phyloP scores from a whole-genome alignment of 2,888 invertebrate species.

The Hypselothyrea guttata region DNA sequence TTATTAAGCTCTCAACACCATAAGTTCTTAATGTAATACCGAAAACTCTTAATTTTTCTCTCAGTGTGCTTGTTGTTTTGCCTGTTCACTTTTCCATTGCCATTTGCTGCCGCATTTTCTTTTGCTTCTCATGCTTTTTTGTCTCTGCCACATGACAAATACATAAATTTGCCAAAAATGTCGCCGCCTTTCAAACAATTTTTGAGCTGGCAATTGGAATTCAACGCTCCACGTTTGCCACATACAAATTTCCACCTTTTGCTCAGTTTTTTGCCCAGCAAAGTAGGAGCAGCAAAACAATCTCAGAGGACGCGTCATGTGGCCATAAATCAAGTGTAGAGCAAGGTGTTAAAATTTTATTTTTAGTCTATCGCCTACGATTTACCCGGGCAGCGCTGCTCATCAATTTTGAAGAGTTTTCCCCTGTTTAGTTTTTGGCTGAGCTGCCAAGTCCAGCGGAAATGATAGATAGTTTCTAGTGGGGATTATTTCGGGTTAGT shows the following conservation, averaged over 20 bases:
- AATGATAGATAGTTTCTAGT: neutral
- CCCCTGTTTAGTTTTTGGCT: constrained; percentile 32
- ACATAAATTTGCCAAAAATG: constrained; percentile 80
- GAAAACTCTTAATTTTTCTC: too few relatives aligned
- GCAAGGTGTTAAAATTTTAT: constrained; percentile 35
- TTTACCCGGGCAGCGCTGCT: constrained; percentile 16
- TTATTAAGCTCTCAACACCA: too few relatives aligned
- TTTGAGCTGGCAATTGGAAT: constrained; percentile 74
- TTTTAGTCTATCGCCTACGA: constrained; percentile 18
- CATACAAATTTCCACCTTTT: constrained; percentile 20
- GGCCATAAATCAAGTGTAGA: constrained; percentile 60
- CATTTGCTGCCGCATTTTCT: constrained; percentile 4
- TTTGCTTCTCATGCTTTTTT: constrained; percentile 30
- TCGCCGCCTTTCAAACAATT: constrained; percentile 78
- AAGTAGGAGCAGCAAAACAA: constrained; percentile 3
- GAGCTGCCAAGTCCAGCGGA: neutral
- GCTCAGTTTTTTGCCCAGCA: constrained; percentile 15
- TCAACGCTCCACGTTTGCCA: constrained; percentile 42
- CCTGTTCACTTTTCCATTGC: constrained; percentile 25
- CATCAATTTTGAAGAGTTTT: constrained; percentile 45
- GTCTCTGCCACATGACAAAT: constrained; percentile 69
- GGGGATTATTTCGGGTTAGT: too few relatives aligned
- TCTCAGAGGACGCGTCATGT: constrained; percentile 24
- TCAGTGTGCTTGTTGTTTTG: constrained; percentile 54
- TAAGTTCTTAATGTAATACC: too few relatives aligned